Base-by-base conservation (phyloP, 2,888 invertebrate species). In the Archaeoteleia sp. region DNA sequence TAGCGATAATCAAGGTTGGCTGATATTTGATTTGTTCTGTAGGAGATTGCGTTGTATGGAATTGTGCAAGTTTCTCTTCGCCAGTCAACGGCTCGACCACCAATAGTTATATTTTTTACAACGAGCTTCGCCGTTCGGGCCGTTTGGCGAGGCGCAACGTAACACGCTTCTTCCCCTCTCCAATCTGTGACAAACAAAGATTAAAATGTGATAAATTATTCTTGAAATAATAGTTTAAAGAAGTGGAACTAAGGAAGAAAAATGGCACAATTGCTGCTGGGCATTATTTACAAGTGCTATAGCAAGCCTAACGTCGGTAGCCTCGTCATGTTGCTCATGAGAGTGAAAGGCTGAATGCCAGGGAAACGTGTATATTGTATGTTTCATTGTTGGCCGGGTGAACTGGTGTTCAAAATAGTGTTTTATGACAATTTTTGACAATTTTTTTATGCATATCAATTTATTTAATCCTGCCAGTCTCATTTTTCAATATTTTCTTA, bases 41-140 rank as follows among this genome's bases (percentile, higher is more conserved):
- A 43, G 39, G 10, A 32, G 46, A 57, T 55, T 61, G 1, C 10
- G 49, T 60, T 61, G 14, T 3, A 29, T 40, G 8, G 2, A 39
- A 63, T 62, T 57, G 62, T 51, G 67, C 53, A 40, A 8, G 23
- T 45, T 30, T 65, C 65, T 66, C 55, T 53, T 70, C 74, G 80
- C 77, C 74, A 68, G 74, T 78, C 76, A 73, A 76, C 74, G 78
- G 81, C 82, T 82, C 81, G 82, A 82, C 78, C 78, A 81, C 80
- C 81, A 80, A 83, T 82, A 83, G 82, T 81, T 83, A 83, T 84
- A 84, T 84, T 84, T 84, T 84, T 83, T 83, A 84, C 82, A 82
- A 81, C 82, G 81, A 82, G 81, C 80, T 83, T 83, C 78, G 82
- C 79, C 81, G 81, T 80, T 83, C 79, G 83, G 81, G 82, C 79